These are phyloP conservation scores for Drosophila ustulata DNA, from an alignment of 2,888 invertebrate species.

Conservation along the genomic window DNA sequence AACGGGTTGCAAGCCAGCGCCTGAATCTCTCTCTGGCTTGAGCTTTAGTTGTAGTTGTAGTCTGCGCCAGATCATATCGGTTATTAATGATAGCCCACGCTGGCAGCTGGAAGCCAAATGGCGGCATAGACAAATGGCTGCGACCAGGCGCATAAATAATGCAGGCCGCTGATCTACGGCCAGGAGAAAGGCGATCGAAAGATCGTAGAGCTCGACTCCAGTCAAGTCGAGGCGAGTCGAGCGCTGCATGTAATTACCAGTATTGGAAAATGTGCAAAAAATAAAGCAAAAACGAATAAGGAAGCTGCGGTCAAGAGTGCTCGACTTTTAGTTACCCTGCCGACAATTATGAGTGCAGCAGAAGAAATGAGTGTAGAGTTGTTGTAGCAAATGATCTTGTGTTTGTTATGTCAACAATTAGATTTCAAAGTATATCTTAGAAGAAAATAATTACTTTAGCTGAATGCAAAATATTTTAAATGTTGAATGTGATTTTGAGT, in stretches of 20 bases:
- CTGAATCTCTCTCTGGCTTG: neutral
- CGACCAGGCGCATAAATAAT: slow-evolving; percentile 70
- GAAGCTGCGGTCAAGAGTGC: neutral
- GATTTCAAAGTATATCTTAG: neutral
- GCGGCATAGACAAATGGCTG: slow-evolving; percentile 75
- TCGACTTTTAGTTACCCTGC: neutral
- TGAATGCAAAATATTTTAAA: too few relatives aligned
- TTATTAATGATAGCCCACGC: slow-evolving; percentile 82
- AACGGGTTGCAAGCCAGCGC: slow-evolving; percentile 56
- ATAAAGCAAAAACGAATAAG: neutral
- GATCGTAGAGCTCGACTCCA: neutral
- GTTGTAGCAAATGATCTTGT: too few relatives aligned
- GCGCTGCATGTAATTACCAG: slow-evolving; percentile 53
- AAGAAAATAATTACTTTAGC: too few relatives aligned
- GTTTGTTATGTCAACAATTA: neutral
- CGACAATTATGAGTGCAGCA: neutral
- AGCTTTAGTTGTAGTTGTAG: neutral
- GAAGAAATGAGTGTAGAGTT: too few relatives aligned
- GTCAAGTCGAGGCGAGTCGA: neutral
- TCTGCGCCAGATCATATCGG: slow-evolving; percentile 79
- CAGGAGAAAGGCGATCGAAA: slow-evolving; percentile 71
- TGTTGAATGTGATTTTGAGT: too few relatives aligned
- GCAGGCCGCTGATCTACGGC: slow-evolving; percentile 16
- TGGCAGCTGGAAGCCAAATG: slow-evolving; percentile 82
- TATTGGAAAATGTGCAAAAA: slow-evolving; percentile 54